Percentiles rank a stretch among this genome's conserved stretches.
Conservation (phyloP, 64 coral and sea anemone species). For the Pocillopora verrucosa region DNA sequence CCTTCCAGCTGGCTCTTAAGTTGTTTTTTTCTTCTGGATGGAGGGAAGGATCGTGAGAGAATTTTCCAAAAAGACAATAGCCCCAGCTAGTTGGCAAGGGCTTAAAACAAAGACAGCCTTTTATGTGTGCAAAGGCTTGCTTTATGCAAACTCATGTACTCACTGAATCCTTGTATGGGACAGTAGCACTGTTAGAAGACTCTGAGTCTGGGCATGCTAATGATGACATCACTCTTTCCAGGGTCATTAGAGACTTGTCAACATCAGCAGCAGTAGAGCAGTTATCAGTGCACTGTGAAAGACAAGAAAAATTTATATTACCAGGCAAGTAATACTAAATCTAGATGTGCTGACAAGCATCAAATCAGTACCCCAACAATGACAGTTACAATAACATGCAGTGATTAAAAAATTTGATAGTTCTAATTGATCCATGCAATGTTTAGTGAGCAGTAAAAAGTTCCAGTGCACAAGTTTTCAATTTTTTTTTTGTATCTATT, state of each 20-base stretch:
- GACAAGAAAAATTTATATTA: constrained; percentile 1
- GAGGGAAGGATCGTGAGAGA: no score
- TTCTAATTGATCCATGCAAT: no score
- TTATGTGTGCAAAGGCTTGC: neutral
- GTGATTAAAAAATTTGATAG: no score
- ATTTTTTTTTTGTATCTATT: no score
- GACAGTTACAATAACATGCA: no score
- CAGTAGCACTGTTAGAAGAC: constrained; percentile 19
- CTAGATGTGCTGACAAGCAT: no score
- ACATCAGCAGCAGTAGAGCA: constrained; percentile 35
- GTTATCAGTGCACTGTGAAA: constrained; percentile 37
- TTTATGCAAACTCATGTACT: constrained; percentile 1
- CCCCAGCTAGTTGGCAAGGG: neutral
- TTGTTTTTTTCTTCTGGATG: no score
- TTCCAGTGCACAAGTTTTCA: no score
- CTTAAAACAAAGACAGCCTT: neutral
- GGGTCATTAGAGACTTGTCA: constrained; percentile 76
- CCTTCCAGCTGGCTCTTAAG: no score
- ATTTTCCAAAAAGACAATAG: neutral
- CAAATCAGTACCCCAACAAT: no score
- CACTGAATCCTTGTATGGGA: constrained; percentile 91
- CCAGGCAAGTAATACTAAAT: neutral
- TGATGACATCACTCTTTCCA: constrained; percentile 90
- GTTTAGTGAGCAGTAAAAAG: no score
- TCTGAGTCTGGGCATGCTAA: constrained; percentile 68